Percentiles rank a stretch among this genome's conserved stretches.
phyloP scores from a whole-genome alignment of 2,797 vertebrate genomes.

The Odontamblyopus lacepedii region DNA sequence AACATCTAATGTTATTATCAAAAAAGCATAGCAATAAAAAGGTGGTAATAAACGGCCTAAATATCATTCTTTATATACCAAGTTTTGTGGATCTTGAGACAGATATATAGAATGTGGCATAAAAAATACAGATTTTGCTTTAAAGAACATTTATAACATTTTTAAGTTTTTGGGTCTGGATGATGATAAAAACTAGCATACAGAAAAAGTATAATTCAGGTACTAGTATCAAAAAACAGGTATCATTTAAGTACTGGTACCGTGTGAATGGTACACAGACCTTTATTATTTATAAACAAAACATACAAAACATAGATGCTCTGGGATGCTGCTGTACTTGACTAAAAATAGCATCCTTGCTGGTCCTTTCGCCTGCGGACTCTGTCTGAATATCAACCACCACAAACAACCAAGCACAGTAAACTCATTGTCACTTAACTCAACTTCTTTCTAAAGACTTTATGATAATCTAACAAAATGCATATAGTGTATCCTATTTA shows the following conservation, averaged over 20 bases:
- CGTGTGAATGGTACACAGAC: background rate
- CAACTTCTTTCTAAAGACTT: background rate
- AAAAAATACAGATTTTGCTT: too few species aligned
- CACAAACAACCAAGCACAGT: slow-evolving; percentile 17
- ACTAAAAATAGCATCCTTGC: slow-evolving; percentile 62
- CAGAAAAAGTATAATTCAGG: background rate
- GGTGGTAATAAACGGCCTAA: too few species aligned
- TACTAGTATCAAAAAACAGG: background rate
- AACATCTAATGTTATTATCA: too few species aligned
- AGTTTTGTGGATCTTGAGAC: background rate
- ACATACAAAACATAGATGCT: slow-evolving; percentile 9
- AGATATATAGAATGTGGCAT: background rate
- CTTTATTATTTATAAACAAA: background rate
- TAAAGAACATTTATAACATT: too few species aligned
- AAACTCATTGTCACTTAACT: slow-evolving; percentile 4
- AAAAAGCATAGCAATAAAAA: too few species aligned
- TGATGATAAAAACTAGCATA: background rate
- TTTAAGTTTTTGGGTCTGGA: background rate
- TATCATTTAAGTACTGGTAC: background rate
- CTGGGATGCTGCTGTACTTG: slow-evolving; percentile 40
- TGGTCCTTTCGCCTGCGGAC: slow-evolving; percentile 54
- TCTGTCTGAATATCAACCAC: slow-evolving; percentile 47
- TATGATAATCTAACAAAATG: background rate
- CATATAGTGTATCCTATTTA: background rate
- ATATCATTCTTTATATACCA: background rate